Percentiles rank a stretch among this genome's conserved stretches.
Conservation (phyloP, 2,888 invertebrate species). For the Megalurothrips usitatus region DNA sequence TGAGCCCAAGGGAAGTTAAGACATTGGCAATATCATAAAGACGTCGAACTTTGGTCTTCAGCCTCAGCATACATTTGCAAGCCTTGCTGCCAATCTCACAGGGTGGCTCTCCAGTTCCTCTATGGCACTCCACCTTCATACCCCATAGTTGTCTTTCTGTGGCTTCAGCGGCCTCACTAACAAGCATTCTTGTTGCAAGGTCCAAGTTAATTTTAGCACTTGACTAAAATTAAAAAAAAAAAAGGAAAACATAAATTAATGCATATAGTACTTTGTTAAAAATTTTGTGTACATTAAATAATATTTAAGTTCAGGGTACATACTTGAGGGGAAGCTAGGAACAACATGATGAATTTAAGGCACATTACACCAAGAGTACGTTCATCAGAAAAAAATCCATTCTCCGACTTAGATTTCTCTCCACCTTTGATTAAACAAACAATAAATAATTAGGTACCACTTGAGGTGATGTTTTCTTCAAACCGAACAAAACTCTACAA, state of each 20-base stretch:
- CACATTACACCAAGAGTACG: constrained; percentile 65
- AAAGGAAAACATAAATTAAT: constrained; percentile 29
- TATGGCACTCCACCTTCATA: neutral
- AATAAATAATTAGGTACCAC: neutral
- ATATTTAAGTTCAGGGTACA: constrained; percentile 40
- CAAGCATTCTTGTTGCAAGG: constrained; percentile 61
- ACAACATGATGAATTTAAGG: constrained; percentile 66
- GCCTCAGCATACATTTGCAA: constrained; percentile 44
- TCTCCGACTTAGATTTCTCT: neutral
- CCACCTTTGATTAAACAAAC: neutral
- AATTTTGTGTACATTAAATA: neutral
- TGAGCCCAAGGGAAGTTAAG: constrained; percentile 66
- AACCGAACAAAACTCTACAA: neutral
- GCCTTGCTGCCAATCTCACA: constrained; percentile 19
- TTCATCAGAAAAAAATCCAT: constrained; percentile 47
- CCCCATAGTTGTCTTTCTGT: neutral
- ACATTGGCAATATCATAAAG: constrained; percentile 76
- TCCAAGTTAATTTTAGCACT: constrained; percentile 59
- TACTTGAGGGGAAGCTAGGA: constrained; percentile 61
- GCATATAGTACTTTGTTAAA: too few relatives aligned
- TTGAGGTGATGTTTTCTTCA: neutral
- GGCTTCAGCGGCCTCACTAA: constrained; percentile 49
- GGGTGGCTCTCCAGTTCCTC: neutral
- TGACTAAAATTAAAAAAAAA: constrained; percentile 49
- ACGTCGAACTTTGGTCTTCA: constrained; percentile 65